These are phyloP conservation scores for Ptilorrhoa leucosticta DNA, from an alignment of 2,113 vertebrate genomes.

Conservation along the genomic window DNA sequence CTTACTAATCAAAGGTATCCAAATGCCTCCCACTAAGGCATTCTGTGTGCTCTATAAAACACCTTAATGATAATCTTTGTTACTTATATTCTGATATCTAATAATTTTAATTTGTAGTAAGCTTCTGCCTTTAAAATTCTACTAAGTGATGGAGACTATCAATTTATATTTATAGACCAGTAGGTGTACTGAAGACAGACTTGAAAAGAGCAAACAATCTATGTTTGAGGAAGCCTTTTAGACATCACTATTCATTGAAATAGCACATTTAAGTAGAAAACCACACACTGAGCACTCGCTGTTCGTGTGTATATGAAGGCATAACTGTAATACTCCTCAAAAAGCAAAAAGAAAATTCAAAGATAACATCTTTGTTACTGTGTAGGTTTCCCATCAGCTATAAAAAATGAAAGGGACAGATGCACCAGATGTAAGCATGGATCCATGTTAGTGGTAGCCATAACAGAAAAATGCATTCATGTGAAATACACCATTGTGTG, in stretches of 20 bases:
- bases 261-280: neutral
- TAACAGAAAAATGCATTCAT: constrained; percentile 12
- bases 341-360: neutral
- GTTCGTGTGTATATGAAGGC: neutral
- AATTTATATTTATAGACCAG: neutral
- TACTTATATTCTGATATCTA: neutral
- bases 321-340: neutral
- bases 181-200: neutral
- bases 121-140: neutral
- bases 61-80: neutral
- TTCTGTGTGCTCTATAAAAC: neutral
- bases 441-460: neutral
- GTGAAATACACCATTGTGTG: constrained; percentile 43
- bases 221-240: neutral
- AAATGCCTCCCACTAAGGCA: neutral
- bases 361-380: constrained; percentile 20
- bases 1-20: neutral
- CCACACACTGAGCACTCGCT: neutral
- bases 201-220: neutral
- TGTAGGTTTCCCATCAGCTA: neutral
- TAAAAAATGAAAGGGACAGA: constrained; percentile 4
- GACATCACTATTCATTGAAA: neutral
- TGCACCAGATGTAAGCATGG: neutral
- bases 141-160: neutral
- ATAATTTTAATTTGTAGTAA: neutral